phyloP scores from a whole-genome alignment of 2,797 vertebrate species.

The Acanthopagrus latus region DNA sequence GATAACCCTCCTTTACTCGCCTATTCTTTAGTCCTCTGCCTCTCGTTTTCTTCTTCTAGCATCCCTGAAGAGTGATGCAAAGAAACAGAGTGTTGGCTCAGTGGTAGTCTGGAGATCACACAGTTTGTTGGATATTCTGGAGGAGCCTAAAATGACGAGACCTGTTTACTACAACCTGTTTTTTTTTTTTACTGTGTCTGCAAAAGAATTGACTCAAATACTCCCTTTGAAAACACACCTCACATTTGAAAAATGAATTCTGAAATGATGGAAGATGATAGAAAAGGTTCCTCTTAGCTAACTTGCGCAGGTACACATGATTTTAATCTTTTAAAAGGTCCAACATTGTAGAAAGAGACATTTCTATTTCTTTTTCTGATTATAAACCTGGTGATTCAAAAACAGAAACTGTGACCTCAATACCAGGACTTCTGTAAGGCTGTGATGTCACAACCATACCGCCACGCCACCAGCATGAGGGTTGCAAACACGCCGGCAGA shows the following conservation, averaged over 20 bases:
- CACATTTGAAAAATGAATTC: neutral
- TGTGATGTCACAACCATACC: no score
- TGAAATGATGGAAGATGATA: no score
- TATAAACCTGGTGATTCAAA: no score
- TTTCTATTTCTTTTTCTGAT: no score
- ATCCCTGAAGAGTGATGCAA: neutral
- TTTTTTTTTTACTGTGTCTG: neutral
- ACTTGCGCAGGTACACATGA: neutral
- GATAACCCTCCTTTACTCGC: conserved; percentile 56
- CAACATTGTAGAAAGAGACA: no score
- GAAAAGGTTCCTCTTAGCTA: neutral
- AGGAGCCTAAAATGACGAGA: neutral
- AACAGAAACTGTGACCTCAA: no score
- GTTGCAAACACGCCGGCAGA: no score
- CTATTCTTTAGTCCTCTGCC: conserved; percentile 21
- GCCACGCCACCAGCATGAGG: no score
- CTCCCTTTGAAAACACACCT: neutral
- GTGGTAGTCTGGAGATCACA: neutral
- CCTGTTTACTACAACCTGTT: no score
- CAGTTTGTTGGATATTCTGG: neutral
- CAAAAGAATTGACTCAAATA: neutral
- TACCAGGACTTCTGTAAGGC: no score
- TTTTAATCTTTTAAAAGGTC: neutral
- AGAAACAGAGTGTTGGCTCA: neutral
- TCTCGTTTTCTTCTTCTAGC: conserved; percentile 15